phyloP scores from a whole-genome alignment of 2,113 vertebrate genomes.

The Nannobrachium achirus region DNA sequence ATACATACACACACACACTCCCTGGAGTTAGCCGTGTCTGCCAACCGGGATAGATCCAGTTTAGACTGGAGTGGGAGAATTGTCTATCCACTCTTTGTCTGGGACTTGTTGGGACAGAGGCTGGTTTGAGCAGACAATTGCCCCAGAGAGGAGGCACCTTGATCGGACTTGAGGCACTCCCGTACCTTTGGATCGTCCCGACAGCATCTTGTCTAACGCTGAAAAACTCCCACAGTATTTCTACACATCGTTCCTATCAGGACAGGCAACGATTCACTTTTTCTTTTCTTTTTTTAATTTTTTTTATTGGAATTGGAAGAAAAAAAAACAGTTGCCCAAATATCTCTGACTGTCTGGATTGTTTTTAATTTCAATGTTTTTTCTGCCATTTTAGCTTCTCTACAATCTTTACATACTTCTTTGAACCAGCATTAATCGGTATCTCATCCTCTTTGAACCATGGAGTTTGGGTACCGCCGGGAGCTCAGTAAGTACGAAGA shows the following conservation, averaged over 20 bases:
- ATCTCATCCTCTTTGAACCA: too few species aligned
- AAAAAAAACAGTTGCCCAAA: background rate
- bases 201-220: too few species aligned
- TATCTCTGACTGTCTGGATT: background rate
- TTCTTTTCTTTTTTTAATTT: too few species aligned
- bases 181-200: conserved; percentile 13
- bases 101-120: background rate
- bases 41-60: conserved; percentile 25
- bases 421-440: too few species aligned
- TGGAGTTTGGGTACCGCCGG: conserved; percentile 89
- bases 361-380: too few species aligned
- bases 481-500: conserved; percentile 98
- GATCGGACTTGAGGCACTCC: background rate
- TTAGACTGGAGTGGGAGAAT: conserved; percentile 31
- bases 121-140: background rate
- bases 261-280: background rate
- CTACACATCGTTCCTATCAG: background rate
- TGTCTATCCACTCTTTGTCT: conserved; percentile 13
- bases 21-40: background rate
- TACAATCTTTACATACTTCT: too few species aligned
- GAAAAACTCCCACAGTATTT: too few species aligned
- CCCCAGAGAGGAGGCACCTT: background rate
- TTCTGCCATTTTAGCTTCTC: too few species aligned
- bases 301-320: too few species aligned
- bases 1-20: too few species aligned